A percentile compares a stretch with the other conserved stretches of the same genome.
Conservation (phyloP, 2,888 invertebrate species). For the Tineola bisselliella region DNA sequence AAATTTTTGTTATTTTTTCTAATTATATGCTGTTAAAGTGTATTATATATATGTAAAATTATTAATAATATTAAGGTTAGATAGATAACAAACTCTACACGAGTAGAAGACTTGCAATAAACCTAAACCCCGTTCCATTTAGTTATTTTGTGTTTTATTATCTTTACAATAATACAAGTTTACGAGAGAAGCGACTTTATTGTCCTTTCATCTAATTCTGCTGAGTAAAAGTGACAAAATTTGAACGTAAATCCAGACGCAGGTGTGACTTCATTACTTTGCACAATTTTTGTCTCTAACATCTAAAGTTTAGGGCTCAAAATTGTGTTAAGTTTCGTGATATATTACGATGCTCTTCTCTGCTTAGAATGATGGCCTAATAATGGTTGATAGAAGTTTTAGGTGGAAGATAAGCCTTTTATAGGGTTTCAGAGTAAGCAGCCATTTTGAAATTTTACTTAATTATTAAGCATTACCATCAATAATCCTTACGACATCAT, state of each 20-base stretch:
- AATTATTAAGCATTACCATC: too few species aligned
- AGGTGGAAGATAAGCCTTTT: too few species aligned
- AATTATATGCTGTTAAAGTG: background rate
- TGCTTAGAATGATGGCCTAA: too few species aligned
- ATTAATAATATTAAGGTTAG: too few species aligned
- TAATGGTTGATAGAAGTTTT: too few species aligned
- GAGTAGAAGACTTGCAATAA: background rate
- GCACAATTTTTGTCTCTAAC: background rate
- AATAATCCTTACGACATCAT: too few species aligned
- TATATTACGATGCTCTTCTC: too few species aligned
- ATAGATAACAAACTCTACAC: too few species aligned
- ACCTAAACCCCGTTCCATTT: background rate
- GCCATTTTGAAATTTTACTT: too few species aligned
- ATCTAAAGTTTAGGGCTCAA: background rate
- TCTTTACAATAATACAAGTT: background rate
- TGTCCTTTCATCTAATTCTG: constrained; percentile 1
- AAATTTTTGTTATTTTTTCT: background rate
- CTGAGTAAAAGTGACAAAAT: constrained; percentile 1
- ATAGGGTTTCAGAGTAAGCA: too few species aligned
- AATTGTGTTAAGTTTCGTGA: too few species aligned
- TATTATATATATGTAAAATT: too few species aligned
- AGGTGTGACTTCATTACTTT: background rate
- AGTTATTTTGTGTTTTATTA: background rate
- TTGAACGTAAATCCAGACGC: constrained; percentile 2
- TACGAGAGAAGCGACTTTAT: background rate